phyloP scores from a whole-genome alignment of 1,140 invertebrate species.

The Lepidotrigona ventralis region DNA sequence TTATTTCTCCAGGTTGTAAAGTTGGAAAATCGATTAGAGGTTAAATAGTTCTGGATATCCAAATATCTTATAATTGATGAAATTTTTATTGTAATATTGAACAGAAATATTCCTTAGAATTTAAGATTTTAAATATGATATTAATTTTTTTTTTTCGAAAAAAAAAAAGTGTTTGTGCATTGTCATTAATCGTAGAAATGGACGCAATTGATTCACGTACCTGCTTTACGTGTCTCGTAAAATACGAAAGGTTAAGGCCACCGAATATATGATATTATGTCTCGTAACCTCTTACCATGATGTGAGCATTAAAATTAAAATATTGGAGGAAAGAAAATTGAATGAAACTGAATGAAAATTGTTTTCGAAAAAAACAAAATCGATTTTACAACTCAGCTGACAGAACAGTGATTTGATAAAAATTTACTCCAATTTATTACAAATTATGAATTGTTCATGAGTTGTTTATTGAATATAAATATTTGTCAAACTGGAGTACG shows the following conservation, averaged over 20 bases:
- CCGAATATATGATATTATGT: constrained; percentile 1
- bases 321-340: too few species aligned
- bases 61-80: too few species aligned
- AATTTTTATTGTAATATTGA: background rate
- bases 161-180: background rate
- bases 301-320: background rate
- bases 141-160: background rate
- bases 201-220: constrained; percentile 32
- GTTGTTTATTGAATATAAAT: background rate
- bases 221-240: background rate
- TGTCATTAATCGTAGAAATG: background rate
- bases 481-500: background rate
- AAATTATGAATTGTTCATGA: background rate
- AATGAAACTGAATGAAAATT: too few species aligned
- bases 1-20: too few species aligned
- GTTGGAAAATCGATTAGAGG: too few species aligned
- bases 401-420: background rate
- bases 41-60: too few species aligned
- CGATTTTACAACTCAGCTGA: background rate
- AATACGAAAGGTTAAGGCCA: constrained; percentile 56
- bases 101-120: background rate
- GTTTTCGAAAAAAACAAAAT: background rate
- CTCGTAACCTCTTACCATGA: background rate
- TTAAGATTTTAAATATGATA: background rate
- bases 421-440: background rate